phyloP scores from a whole-genome alignment of 1,140 invertebrate species.

The Pogonognathellus flavescens region DNA sequence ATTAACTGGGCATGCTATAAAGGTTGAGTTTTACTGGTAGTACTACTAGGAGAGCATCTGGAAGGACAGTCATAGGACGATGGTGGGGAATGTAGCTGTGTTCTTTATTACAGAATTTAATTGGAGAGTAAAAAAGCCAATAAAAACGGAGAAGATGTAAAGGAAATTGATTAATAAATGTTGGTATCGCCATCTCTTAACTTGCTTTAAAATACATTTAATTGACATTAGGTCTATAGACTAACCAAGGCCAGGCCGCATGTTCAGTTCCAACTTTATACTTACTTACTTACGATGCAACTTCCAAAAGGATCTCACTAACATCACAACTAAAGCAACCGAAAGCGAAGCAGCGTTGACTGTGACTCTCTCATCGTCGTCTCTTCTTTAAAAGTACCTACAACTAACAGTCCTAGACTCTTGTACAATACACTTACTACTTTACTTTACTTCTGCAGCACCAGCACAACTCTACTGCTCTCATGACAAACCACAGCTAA shows the following conservation, averaged over 20 bases:
- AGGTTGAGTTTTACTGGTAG: no score
- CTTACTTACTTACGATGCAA: neutral
- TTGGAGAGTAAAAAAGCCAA: neutral
- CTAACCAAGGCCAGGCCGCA: conserved; percentile 52
- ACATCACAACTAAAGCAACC: conserved; percentile 31
- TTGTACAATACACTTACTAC: neutral
- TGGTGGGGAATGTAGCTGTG: neutral
- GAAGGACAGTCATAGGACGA: neutral
- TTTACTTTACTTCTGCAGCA: neutral
- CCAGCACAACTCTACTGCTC: neutral
- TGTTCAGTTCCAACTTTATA: conserved; percentile 28
- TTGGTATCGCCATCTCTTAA: conserved; percentile 43
- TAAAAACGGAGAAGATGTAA: conserved; percentile 47
- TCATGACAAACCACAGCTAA: neutral
- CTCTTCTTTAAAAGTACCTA: neutral
- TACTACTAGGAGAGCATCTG: neutral
- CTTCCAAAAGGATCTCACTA: conserved; percentile 26
- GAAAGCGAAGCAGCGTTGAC: conserved; percentile 9
- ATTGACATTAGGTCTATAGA: conserved; percentile 48
- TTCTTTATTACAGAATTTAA: neutral
- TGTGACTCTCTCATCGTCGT: conserved; percentile 5
- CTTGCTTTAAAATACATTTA: conserved; percentile 45
- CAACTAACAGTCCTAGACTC: neutral
- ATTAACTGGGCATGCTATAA: no score
- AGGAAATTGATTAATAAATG: conserved; percentile 48